Conservation (phyloP, 2,797 vertebrate genomes). For the Ctenopoma multispine region DNA sequence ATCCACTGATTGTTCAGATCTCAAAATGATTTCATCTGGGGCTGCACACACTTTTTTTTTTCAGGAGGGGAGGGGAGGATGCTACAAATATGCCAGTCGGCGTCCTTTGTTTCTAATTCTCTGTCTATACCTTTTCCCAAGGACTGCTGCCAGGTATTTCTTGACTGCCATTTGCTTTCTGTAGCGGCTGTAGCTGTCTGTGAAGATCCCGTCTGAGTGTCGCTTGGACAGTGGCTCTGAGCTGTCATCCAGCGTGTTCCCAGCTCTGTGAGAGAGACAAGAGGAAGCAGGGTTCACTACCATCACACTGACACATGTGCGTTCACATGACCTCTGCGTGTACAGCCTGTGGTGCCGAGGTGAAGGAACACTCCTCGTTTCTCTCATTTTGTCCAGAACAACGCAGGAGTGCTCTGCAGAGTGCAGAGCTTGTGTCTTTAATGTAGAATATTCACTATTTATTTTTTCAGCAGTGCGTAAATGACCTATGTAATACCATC, state of each 20-base stretch:
- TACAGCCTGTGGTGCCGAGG: conserved; percentile 13
- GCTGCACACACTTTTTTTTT: conserved; percentile 82
- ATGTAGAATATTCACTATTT: background rate
- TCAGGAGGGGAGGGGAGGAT: conserved; percentile 71
- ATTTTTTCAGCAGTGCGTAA: background rate
- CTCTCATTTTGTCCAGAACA: conserved; percentile 5
- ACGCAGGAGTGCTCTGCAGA: conserved; percentile 14
- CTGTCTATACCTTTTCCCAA: conserved; percentile 99
- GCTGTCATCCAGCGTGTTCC: conserved; percentile 87
- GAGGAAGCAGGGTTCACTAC: conserved; percentile 29
- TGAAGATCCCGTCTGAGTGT: conserved; percentile 99
- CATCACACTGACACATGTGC: conserved; percentile 16
- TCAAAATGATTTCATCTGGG: conserved; percentile 87
- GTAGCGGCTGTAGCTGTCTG: conserved; percentile 99
- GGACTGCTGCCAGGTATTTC: conserved; percentile 98
- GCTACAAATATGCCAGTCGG: conserved; percentile 97
- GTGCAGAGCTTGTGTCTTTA: background rate
- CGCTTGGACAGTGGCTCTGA: conserved; percentile 94
- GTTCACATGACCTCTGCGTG: conserved; percentile 32
- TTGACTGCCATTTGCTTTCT: conserved; percentile 99
- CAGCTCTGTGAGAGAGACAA: conserved; percentile 66
- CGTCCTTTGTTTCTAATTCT: conserved; percentile 99
- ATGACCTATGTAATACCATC: background rate
- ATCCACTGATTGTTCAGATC: conserved; percentile 78
- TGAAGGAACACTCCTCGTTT: conserved; percentile 3